phyloP scores from a whole-genome alignment of 1,140 invertebrate species.

The Bombus fervidus region DNA sequence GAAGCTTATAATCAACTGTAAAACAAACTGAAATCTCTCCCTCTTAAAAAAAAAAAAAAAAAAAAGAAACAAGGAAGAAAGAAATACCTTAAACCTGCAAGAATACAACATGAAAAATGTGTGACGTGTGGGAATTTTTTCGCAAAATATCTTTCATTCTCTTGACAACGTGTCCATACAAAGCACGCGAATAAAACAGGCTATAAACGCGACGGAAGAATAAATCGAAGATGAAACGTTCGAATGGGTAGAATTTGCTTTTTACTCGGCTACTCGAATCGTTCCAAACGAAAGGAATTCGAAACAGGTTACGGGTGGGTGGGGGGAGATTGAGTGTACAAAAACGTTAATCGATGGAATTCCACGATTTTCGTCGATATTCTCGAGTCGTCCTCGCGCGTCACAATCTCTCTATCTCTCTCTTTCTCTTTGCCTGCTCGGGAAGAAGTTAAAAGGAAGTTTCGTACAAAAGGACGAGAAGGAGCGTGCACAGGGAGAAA shows the following conservation, averaged over 20 bases:
- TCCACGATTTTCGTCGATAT: constrained; percentile 57
- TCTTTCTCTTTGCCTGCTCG: neutral
- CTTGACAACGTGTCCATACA: neutral
- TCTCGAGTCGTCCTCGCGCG: constrained; percentile 51
- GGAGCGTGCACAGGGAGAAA: constrained; percentile 44
- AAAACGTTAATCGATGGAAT: constrained; percentile 49
- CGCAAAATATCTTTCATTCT: neutral
- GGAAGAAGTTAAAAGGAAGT: constrained; percentile 56
- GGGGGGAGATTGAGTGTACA: neutral
- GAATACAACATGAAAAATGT: neutral
- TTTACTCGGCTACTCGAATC: neutral
- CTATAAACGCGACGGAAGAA: neutral
- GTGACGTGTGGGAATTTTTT: neutral
- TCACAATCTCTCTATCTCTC: neutral
- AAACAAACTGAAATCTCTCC: too few relatives aligned
- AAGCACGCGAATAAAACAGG: neutral
- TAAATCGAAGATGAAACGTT: neutral
- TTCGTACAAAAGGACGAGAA: constrained; percentile 43
- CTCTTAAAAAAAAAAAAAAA: too few relatives aligned
- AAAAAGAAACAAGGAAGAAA: neutral
- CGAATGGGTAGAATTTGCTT: neutral
- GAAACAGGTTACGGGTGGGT: neutral
- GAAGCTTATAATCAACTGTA: too few relatives aligned
- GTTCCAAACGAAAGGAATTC: constrained; percentile 11
- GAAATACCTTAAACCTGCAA: neutral